Percentiles rank a stretch among this genome's conserved stretches.
Conservation (phyloP, 2,888 invertebrate genomes). For the Drosophila setosimentum region DNA sequence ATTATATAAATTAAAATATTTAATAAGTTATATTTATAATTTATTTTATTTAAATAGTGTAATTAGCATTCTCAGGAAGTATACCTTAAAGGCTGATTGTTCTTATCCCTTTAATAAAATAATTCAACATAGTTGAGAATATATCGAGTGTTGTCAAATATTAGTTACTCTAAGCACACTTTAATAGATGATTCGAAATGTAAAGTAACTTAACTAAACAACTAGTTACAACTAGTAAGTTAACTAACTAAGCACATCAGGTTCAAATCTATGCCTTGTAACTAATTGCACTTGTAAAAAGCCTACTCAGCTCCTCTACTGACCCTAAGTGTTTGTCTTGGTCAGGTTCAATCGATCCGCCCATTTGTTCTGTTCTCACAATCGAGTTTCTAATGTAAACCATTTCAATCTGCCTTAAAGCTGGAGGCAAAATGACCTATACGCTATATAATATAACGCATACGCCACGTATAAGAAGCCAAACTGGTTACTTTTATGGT, state of each 20-base stretch:
- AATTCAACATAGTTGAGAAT: no score
- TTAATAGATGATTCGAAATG: background rate
- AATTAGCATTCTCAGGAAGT: no score
- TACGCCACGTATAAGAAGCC: conserved; percentile 38
- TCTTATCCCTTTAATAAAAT: no score
- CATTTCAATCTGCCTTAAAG: conserved; percentile 10
- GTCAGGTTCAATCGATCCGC: background rate
- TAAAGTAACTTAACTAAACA: background rate
- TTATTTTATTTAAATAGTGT: no score
- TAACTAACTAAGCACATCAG: background rate
- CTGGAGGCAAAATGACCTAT: conserved; percentile 16
- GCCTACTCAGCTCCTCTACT: background rate
- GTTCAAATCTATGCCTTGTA: background rate
- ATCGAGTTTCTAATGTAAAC: background rate
- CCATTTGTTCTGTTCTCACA: background rate
- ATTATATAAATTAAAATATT: background rate
- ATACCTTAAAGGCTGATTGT: no score
- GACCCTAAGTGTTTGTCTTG: background rate
- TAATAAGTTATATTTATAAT: background rate
- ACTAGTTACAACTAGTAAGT: background rate
- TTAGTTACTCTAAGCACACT: background rate
- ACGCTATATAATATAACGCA: conserved; percentile 29
- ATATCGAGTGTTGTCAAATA: no score
- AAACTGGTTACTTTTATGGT: conserved; percentile 54
- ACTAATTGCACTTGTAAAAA: background rate